Conservation (phyloP, 2,888 invertebrate genomes). For the Papilio gigon region DNA sequence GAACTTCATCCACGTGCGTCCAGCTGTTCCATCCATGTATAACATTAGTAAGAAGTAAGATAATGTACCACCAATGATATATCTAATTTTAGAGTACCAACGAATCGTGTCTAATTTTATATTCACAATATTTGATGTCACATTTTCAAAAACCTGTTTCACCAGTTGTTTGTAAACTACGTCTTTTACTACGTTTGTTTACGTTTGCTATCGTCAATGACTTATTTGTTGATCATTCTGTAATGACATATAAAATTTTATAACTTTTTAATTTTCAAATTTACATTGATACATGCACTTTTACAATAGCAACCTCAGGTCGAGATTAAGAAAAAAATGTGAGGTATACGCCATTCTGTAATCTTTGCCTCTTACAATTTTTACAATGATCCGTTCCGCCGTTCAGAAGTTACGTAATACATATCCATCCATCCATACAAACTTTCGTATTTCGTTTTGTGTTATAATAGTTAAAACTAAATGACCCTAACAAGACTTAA, state of each 20-base stretch:
- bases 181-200: conserved; percentile 30
- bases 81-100: conserved; percentile 4
- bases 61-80: conserved; percentile 1
- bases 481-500: neutral
- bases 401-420: too few relatives aligned
- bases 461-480: neutral
- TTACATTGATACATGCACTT: neutral
- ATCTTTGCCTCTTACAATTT: too few relatives aligned
- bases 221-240: conserved; percentile 2
- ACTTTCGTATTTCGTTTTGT: too few relatives aligned
- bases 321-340: too few relatives aligned
- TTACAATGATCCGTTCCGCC: too few relatives aligned
- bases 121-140: neutral
- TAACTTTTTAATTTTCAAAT: neutral
- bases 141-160: conserved; percentile 28
- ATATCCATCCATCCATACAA: too few relatives aligned
- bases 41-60: too few relatives aligned
- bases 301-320: neutral
- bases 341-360: too few relatives aligned
- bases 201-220: conserved; percentile 15
- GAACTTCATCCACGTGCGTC: too few relatives aligned
- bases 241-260: neutral
- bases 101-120: neutral
- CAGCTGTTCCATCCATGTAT: too few relatives aligned
- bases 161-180: conserved; percentile 19